These are phyloP conservation scores for Melanerpes formicivorus DNA, from an alignment of 2,113 vertebrate species.

Conservation along the genomic window DNA sequence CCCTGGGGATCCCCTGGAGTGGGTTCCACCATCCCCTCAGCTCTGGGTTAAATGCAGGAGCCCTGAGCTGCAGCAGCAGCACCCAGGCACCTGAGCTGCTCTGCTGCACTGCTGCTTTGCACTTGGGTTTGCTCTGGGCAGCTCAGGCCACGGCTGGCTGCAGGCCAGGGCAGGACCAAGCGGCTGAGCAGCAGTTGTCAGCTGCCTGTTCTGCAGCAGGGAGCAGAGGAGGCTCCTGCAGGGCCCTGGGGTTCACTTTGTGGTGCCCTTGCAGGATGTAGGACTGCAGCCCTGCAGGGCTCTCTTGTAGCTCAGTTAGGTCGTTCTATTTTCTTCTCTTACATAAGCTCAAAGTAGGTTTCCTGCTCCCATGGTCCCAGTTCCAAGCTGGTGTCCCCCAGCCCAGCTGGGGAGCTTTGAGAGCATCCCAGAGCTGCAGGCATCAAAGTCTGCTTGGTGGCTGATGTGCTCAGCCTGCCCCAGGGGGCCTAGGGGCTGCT, in stretches of 20 bases:
- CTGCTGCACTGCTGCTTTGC: background rate
- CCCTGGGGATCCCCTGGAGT: background rate
- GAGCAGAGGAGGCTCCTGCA: background rate
- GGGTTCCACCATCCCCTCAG: background rate
- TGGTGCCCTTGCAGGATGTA: background rate
- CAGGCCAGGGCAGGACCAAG: background rate
- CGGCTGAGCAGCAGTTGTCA: background rate
- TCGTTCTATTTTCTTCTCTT: background rate
- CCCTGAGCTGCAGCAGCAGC: background rate
- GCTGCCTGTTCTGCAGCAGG: background rate
- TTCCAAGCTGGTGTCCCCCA: background rate
- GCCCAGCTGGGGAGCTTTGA: background rate
- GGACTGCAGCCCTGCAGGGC: background rate
- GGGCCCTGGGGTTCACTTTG: background rate
- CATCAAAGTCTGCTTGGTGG: background rate
- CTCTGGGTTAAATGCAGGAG: background rate
- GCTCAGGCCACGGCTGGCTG: background rate
- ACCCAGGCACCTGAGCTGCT: background rate
- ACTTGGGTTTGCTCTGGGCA: background rate
- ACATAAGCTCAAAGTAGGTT: background rate
- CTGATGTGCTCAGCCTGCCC: background rate
- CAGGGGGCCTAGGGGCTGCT: background rate
- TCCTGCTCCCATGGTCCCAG: background rate
- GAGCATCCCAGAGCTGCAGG: background rate
- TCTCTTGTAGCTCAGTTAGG: background rate